A percentile compares a stretch with the other conserved stretches of the same genome.
Conservation (phyloP, 2,888 invertebrate species). For the Eupithecia centaureata region DNA sequence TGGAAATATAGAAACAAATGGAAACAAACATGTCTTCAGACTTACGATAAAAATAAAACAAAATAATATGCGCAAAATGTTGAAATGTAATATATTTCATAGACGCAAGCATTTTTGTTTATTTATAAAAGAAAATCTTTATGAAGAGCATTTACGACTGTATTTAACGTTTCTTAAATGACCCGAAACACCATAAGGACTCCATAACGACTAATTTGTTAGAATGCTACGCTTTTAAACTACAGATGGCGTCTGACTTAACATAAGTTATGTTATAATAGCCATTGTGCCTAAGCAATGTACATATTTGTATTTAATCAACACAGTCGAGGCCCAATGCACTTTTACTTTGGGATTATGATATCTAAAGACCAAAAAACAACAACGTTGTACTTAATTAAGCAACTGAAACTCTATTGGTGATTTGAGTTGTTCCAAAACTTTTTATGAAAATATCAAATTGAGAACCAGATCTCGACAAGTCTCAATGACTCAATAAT, state of each 20-base stretch:
- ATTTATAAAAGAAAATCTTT: no score
- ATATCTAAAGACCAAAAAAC: no score
- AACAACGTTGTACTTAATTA: not conserved
- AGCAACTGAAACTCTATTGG: not conserved
- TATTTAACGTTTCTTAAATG: no score
- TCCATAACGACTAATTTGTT: no score
- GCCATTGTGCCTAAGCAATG: no score
- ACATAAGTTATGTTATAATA: not conserved
- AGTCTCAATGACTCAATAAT: slow-evolving; percentile 31
- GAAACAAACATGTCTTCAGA: not conserved
- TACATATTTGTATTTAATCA: no score
- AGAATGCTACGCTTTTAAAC: no score
- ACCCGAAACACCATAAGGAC: no score
- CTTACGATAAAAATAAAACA: not conserved
- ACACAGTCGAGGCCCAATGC: not conserved
- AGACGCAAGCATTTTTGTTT: no score
- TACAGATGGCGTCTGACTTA: no score
- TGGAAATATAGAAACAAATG: not conserved
- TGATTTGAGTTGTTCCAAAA: slow-evolving; percentile 3
- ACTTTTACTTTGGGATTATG: not conserved
- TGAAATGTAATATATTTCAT: not conserved
- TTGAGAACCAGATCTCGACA: slow-evolving; percentile 7
- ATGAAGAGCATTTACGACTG: no score
- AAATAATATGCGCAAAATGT: not conserved
- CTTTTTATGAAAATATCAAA: slow-evolving; percentile 21